Percentiles rank a stretch among this genome's conserved stretches.
Conservation (phyloP, 2,888 invertebrate genomes). For the Rugalucina vietnamica region DNA sequence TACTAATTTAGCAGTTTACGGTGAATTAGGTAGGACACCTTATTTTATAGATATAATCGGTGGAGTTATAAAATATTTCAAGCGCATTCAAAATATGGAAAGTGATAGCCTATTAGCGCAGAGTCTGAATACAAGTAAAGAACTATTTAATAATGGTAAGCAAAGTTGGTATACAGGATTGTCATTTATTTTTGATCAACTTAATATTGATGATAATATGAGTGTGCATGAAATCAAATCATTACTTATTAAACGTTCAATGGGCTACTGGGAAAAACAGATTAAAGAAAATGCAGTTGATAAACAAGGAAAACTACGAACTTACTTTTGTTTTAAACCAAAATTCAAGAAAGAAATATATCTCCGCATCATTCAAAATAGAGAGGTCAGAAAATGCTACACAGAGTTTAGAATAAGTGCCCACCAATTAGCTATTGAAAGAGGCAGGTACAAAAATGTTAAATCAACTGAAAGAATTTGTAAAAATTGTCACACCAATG, state of each 20-base stretch:
- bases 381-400: neutral
- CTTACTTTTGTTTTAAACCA: neutral
- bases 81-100: too few relatives aligned
- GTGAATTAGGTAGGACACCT: neutral
- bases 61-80: too few relatives aligned
- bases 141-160: neutral
- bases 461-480: neutral
- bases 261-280: neutral
- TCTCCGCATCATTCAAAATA: neutral
- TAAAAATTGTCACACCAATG: neutral
- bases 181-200: neutral
- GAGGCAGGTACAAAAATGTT: neutral
- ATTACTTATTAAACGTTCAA: neutral
- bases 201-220: neutral
- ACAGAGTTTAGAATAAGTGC: neutral
- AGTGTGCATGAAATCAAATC: neutral
- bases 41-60: neutral
- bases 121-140: neutral
- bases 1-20: neutral
- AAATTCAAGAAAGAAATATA: neutral
- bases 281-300: neutral
- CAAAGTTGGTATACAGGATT: neutral
- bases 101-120: neutral
- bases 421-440: neutral
- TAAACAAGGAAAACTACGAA: slow-evolving; percentile 1